Percentiles rank a stretch among this genome's conserved stretches.
phyloP scores from a whole-genome alignment of 2,113 vertebrate species.

The Proteles cristata region DNA sequence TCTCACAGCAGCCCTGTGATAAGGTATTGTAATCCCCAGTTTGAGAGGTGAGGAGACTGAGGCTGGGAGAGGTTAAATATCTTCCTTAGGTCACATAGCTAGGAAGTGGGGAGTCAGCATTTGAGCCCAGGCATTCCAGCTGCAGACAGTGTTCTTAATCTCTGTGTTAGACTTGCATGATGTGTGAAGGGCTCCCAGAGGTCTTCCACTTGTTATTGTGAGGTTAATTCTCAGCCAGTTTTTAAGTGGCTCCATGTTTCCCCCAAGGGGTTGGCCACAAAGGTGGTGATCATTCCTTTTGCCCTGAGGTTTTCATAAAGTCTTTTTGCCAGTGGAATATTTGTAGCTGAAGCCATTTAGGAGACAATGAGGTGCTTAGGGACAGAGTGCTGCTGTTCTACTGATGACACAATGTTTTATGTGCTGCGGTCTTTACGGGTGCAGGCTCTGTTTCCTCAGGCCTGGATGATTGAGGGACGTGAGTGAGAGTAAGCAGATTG shows the following conservation, averaged over 20 bases:
- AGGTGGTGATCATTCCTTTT: conserved; percentile 69
- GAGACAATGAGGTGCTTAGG: conserved; percentile 69
- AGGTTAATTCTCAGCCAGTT: conserved; percentile 64
- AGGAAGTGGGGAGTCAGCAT: not conserved
- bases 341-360: conserved; percentile 70
- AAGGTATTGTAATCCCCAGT: not conserved
- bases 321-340: conserved; percentile 64
- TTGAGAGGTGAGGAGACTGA: conserved; percentile 46
- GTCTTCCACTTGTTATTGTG: conserved; percentile 62
- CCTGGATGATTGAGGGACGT: conserved; percentile 24
- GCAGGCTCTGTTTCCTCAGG: conserved; percentile 48
- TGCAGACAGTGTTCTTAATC: not conserved
- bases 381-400: conserved; percentile 61
- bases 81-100: not conserved
- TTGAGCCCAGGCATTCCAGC: not conserved
- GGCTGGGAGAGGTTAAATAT: not conserved
- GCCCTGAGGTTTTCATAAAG: conserved; percentile 69
- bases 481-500: conserved; percentile 39
- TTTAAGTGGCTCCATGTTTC: conserved; percentile 61
- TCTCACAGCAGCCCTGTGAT: not conserved
- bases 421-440: conserved; percentile 33
- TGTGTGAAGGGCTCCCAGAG: not conserved
- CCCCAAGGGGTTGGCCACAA: conserved; percentile 30
- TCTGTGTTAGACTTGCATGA: not conserved
- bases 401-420: conserved; percentile 64